Conservation (phyloP, 2,888 invertebrate genomes). For the Aspidapion aeneum region DNA sequence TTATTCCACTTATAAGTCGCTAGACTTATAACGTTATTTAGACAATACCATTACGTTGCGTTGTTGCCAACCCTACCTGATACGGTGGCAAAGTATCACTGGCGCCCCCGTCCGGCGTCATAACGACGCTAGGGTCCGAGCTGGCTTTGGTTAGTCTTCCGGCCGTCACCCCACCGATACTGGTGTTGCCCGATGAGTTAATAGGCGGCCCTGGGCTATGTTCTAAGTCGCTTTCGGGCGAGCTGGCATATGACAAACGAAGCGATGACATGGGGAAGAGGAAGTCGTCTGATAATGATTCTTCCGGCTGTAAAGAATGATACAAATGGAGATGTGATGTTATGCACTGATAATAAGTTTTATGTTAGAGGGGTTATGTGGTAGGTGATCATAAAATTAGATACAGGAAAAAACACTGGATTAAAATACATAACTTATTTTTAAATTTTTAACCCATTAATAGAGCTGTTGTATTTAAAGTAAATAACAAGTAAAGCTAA, state of each 20-base stretch:
- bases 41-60: no score
- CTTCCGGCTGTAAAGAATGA: slow-evolving; percentile 74
- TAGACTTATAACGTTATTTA: no score
- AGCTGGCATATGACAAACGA: slow-evolving; percentile 92
- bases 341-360: no score
- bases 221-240: slow-evolving; percentile 94
- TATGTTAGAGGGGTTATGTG: no score
- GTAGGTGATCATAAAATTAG: no score
- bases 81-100: slow-evolving; percentile 78
- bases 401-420: no score
- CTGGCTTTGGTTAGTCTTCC: slow-evolving; percentile 70
- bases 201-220: slow-evolving; percentile 71
- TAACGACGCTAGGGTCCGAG: slow-evolving; percentile 93
- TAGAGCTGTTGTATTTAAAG: no score
- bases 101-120: slow-evolving; percentile 76
- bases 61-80: slow-evolving; percentile 67
- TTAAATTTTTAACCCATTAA: no score
- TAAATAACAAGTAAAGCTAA: no score
- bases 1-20: no score
- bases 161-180: slow-evolving; percentile 40
- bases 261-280: slow-evolving; percentile 97
- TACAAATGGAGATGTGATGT: slow-evolving; percentile 3
- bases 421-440: no score
- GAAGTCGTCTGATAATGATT: slow-evolving; percentile 97
- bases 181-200: slow-evolving; percentile 54